These are phyloP conservation scores for Sturnus vulgaris DNA, from an alignment of 2,113 vertebrate genomes.

Conservation along the genomic window DNA sequence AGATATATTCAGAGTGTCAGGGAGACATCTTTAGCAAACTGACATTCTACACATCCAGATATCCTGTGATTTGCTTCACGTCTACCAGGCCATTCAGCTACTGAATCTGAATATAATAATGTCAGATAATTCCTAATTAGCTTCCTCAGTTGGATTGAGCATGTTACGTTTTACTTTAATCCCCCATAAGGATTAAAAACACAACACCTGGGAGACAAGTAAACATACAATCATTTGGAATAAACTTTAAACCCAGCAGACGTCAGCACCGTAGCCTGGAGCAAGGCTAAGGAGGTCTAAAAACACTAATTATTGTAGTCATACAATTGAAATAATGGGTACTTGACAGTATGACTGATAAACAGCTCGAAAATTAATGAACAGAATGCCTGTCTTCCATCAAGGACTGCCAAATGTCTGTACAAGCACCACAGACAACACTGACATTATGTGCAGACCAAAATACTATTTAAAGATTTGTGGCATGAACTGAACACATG, in stretches of 20 bases:
- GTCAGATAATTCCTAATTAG: not conserved
- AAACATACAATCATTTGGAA: not conserved
- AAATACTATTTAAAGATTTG: slow-evolving; percentile 6
- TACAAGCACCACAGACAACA: not conserved
- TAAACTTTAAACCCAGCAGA: not conserved
- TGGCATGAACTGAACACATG: not conserved
- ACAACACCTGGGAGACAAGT: not conserved
- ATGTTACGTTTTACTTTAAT: not conserved
- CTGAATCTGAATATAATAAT: not conserved
- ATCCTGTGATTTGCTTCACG: not conserved
- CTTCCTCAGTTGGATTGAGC: not conserved
- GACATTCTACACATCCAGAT: not conserved
- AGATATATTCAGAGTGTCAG: not conserved
- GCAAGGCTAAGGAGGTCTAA: not conserved
- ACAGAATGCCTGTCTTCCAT: not conserved
- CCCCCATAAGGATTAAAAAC: not conserved
- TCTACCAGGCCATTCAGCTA: not conserved
- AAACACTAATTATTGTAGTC: slow-evolving; percentile 12
- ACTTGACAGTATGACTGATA: slow-evolving; percentile 4
- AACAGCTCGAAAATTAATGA: slow-evolving; percentile 39
- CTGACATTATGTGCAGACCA: not conserved
- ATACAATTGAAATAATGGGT: slow-evolving; percentile 3
- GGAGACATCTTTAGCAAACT: not conserved
- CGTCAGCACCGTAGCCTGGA: not conserved
- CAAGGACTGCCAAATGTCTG: not conserved